Evolutionary conservation across 1,140 invertebrate species (phyloP).

Genomic region (Cephus cinctus): DNA sequence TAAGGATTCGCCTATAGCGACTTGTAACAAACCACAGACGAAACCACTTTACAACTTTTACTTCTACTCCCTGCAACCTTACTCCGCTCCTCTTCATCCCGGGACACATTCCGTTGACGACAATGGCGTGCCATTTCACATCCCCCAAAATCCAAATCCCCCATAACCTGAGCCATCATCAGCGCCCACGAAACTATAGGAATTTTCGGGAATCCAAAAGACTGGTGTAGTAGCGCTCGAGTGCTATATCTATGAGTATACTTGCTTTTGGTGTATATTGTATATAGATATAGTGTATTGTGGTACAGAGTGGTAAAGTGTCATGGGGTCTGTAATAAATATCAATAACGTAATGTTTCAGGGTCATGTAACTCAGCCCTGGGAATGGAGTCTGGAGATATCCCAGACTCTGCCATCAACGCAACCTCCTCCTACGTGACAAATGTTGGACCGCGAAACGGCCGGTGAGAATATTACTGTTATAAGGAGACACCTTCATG

Average conservation of each 20-base stretch:
- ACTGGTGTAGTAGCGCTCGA: too few relatives aligned
- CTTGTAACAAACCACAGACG: too few relatives aligned
- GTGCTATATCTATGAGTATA: not conserved
- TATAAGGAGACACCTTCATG: too few relatives aligned
- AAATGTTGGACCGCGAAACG: slow-evolving; percentile 65
- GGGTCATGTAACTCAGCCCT: slow-evolving; percentile 62
- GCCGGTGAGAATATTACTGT: slow-evolving; percentile 66
- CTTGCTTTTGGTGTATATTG: not conserved
- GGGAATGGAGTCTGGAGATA: slow-evolving; percentile 68
- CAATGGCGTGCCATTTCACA: too few relatives aligned
- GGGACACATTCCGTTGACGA: too few relatives aligned
- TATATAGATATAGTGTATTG: not conserved
- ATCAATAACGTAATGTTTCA: slow-evolving; percentile 45
- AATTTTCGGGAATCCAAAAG: not conserved
- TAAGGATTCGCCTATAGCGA: too few relatives aligned
- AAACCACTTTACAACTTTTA: too few relatives aligned
- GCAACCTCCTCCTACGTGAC: slow-evolving; percentile 67
- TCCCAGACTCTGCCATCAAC: slow-evolving; percentile 63
- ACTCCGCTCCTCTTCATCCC: too few relatives aligned
- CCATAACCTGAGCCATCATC: not conserved
- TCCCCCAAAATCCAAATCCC: too few relatives aligned
- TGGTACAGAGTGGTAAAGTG: too few relatives aligned
- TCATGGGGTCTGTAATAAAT: too few relatives aligned
- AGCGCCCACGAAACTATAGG: not conserved
- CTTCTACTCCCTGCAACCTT: too few relatives aligned